Evolutionary conservation across 2,888 invertebrate genomes (phyloP).

Genomic region (Spicauda simplicius): DNA sequence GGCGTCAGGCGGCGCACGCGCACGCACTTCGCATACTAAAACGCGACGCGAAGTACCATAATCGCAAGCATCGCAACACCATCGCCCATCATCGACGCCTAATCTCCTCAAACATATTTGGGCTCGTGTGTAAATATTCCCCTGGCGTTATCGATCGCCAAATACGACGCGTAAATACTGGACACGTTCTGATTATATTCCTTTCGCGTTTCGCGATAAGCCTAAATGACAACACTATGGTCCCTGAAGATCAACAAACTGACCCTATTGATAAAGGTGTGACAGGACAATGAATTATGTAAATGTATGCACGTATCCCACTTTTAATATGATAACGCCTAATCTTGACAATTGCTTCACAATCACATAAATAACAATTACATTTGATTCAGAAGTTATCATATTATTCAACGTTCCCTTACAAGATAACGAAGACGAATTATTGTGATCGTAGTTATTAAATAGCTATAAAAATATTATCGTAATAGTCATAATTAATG

Average conservation of each 20-base stretch:
- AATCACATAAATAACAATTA: background rate
- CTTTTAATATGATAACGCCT: background rate
- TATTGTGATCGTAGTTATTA: background rate
- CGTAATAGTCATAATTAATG: background rate
- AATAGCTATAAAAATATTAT: background rate
- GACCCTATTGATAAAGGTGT: slow-evolving; percentile 20
- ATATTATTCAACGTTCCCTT: too few relatives aligned
- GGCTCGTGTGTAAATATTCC: slow-evolving; percentile 69
- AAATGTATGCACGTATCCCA: background rate
- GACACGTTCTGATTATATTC: slow-evolving; percentile 66
- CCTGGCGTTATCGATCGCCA: slow-evolving; percentile 66
- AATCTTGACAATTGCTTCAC: background rate
- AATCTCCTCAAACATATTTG: slow-evolving; percentile 73
- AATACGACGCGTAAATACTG: slow-evolving; percentile 65
- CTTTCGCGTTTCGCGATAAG: slow-evolving; percentile 57
- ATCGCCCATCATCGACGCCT: slow-evolving; percentile 60
- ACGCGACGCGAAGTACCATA: slow-evolving; percentile 66
- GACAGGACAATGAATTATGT: slow-evolving; percentile 22
- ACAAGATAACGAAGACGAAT: background rate
- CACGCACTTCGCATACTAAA: slow-evolving; percentile 82
- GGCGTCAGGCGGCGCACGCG: slow-evolving; percentile 76
- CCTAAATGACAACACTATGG: slow-evolving; percentile 59
- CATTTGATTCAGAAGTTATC: background rate
- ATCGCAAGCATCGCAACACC: slow-evolving; percentile 58
- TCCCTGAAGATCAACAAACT: slow-evolving; percentile 59